Evolutionary conservation across 2,888 invertebrate genomes (phyloP).

Genomic region (Tetramorium bicarinatum): DNA sequence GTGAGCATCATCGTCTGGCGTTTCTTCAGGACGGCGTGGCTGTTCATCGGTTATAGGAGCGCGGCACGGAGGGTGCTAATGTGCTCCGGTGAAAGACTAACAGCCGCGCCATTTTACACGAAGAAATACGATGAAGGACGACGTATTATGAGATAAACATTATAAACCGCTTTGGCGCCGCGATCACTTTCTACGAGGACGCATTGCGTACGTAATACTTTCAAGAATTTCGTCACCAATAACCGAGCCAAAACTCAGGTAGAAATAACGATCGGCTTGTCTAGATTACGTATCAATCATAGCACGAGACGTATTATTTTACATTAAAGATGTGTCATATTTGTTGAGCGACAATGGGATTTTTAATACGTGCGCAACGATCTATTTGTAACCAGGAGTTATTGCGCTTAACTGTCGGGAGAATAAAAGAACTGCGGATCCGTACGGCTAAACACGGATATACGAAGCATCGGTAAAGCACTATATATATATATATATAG

Average conservation of each 20-base stretch:
- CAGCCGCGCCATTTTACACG: conserved; percentile 66
- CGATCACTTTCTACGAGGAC: conserved; percentile 13
- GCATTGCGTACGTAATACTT: conserved; percentile 35
- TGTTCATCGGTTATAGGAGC: conserved; percentile 40
- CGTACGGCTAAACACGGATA: conserved; percentile 54
- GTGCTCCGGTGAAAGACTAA: conserved; percentile 64
- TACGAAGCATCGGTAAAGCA: conserved; percentile 58
- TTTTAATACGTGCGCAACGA: conserved; percentile 17
- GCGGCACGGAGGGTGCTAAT: conserved; percentile 62
- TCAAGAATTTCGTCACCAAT: neutral
- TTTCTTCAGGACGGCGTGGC: conserved; percentile 43
- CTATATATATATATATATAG: conserved; percentile 59
- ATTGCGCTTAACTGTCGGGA: conserved; percentile 19
- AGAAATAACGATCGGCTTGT: neutral
- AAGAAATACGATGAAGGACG: conserved; percentile 64
- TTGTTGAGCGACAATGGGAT: neutral
- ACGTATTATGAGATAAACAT: conserved; percentile 73
- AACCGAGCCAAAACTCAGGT: neutral
- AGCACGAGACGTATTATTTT: neutral
- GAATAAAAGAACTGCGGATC: conserved; percentile 27
- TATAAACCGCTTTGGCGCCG: conserved; percentile 70
- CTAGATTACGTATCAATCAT: neutral
- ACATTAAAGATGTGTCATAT: neutral
- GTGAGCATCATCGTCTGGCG: conserved; percentile 46
- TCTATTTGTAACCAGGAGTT: conserved; percentile 7